These are phyloP conservation scores for Ceratosolen fusciceps DNA, from an alignment of 1,140 invertebrate genomes.

Conservation along the genomic window DNA sequence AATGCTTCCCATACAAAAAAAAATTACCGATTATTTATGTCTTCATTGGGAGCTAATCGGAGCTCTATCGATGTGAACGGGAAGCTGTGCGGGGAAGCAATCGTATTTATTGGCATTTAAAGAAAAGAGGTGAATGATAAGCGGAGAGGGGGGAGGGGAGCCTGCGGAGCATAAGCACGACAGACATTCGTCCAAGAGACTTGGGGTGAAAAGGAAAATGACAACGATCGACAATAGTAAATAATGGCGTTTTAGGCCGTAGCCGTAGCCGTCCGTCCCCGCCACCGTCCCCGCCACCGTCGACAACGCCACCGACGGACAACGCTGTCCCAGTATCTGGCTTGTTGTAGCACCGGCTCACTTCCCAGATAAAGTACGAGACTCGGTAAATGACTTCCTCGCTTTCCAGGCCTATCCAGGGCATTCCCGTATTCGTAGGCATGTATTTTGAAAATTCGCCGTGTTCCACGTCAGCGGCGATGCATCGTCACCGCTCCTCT, in stretches of 20 bases:
- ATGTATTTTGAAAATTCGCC: background rate
- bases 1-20: background rate
- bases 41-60: slow-evolving; percentile 1
- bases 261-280: too few relatives aligned
- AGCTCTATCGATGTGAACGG: background rate
- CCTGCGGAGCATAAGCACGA: background rate
- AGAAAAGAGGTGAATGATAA: background rate
- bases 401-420: background rate
- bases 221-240: background rate
- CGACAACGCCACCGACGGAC: too few relatives aligned
- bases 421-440: background rate
- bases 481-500: background rate
- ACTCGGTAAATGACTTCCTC: background rate
- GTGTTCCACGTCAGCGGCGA: background rate
- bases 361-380: too few relatives aligned
- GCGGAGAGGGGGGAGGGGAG: background rate
- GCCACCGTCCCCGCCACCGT: too few relatives aligned
- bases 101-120: background rate
- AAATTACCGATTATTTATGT: background rate
- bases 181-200: background rate
- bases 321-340: too few relatives aligned
- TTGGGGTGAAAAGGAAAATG: background rate
- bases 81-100: background rate
- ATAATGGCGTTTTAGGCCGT: too few relatives aligned
- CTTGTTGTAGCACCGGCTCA: too few relatives aligned